Evolutionary conservation across 2,888 invertebrate genomes (phyloP), one percentile per base, ranked within the genome.

Genomic region (Thymelicus lineola): DNA sequence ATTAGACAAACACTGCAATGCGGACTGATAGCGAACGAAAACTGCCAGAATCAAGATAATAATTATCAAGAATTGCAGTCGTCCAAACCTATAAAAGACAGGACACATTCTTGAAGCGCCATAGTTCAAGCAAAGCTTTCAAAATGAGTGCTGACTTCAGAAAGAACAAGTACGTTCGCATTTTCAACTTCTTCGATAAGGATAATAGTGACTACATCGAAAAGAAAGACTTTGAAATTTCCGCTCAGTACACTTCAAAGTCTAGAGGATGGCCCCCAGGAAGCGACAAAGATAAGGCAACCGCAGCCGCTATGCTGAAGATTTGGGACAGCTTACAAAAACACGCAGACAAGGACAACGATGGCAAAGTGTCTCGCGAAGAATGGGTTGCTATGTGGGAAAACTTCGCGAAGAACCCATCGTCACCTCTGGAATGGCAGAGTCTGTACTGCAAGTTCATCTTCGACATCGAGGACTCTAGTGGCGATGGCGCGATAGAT

Each of bases 341-440:
- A 75, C 94, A 96, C 75, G 98, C 97, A n/a, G 98, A 98, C 83
- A 95, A 95, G 66, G 96, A 98, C 87, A 96, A 97, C 81, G 98
- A 98, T 79, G 97, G 97, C 7, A 96, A 97, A 93, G 96, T 98
- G 63, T 97, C 97, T 73, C 95, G 96, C 61, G 97, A 97, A 10
- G 98, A 98, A 87, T 98, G 98, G 98, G 95, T 97, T 78, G 93
- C 95, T 74, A 96, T 98, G 96, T 98, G 98, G 98, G 96, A 97
- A 76, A 95, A 96, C 46, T 97, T 95, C 80, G 95, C 97, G 60
- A 96, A 96, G 86, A 95, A 96, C 80, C 96, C 97, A 0, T 94
- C 95, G 55, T 94, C 95, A 60, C 96, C 96, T 45, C 94, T 96
- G 72, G 97, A 97, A 72, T 98, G 98, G 98, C 97, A 98, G 86